A percentile compares a stretch with the other conserved stretches of the same genome.
Conservation (phyloP, 2,113 vertebrate genomes). For the Sigmodon hispidus region DNA sequence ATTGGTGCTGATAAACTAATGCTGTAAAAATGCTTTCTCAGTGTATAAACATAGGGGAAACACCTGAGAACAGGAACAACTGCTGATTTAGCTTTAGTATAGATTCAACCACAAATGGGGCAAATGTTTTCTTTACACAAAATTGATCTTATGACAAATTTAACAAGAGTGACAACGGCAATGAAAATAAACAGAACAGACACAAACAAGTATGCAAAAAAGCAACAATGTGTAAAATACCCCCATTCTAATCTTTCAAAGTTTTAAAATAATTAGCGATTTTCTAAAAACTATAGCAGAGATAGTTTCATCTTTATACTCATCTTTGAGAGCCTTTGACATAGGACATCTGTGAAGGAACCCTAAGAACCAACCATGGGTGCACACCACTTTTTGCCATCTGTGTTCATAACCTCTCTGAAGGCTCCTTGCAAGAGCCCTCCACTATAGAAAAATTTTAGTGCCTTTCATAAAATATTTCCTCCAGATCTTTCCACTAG, state of each 20-base stretch:
- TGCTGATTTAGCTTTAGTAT: background rate
- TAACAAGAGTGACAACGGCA: background rate
- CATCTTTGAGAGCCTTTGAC: background rate
- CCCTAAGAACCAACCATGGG: background rate
- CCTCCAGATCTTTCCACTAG: background rate
- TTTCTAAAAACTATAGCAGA: background rate
- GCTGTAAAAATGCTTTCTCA: conserved; percentile 50
- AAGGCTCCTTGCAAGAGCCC: background rate
- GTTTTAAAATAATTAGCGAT: background rate
- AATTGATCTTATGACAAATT: conserved; percentile 43
- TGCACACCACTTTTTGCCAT: background rate
- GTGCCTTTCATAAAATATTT: background rate
- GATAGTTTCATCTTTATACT: background rate
- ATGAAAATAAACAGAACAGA: background rate
- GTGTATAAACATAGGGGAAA: conserved; percentile 28
- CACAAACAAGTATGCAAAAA: background rate
- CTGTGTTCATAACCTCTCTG: background rate
- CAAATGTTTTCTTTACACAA: conserved; percentile 37
- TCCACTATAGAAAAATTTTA: background rate
- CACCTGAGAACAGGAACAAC: background rate
- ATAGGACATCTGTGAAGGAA: background rate
- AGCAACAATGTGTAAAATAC: background rate
- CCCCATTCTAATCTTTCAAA: background rate
- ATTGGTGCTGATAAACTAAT: background rate
- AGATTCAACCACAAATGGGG: background rate